Percentiles rank a stretch among this genome's conserved stretches.
Conservation (phyloP, 2,113 vertebrate genomes). For the Carettochelys insculpta region DNA sequence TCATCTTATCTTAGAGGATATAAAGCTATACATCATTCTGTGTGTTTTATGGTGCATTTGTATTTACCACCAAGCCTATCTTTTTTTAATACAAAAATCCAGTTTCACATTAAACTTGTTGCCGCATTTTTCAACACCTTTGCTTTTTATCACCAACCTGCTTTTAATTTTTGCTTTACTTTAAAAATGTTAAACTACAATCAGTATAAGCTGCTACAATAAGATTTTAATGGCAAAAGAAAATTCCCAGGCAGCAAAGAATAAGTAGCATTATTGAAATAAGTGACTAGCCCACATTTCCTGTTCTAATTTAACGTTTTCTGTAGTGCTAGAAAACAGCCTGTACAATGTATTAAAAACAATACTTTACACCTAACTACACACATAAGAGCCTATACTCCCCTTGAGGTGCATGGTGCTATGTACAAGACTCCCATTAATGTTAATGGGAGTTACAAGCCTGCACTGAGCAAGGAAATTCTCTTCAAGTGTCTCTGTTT, state of each 20-base stretch:
- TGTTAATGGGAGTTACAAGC: conserved; percentile 61
- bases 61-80: not conserved
- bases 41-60: not conserved
- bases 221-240: not conserved
- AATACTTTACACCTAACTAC: conserved; percentile 61
- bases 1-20: not conserved
- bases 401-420: conserved; percentile 27
- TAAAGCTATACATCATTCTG: not conserved
- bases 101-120: not conserved
- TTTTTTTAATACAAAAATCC: not conserved
- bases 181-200: not conserved
- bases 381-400: conserved; percentile 53
- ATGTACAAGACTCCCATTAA: conserved; percentile 55
- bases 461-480: conserved; percentile 50
- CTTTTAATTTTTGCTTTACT: conserved; percentile 2
- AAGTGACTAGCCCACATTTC: not conserved
- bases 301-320: not conserved
- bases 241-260: not conserved
- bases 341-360: conserved; percentile 57
- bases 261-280: not conserved
- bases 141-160: not conserved
- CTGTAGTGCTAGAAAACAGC: conserved; percentile 47
- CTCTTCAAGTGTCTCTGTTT: conserved; percentile 55
- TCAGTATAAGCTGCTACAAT: not conserved
- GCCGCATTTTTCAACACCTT: not conserved